phyloP scores from a whole-genome alignment of 1,140 invertebrate genomes.

The Vollenhovia emeryi region DNA sequence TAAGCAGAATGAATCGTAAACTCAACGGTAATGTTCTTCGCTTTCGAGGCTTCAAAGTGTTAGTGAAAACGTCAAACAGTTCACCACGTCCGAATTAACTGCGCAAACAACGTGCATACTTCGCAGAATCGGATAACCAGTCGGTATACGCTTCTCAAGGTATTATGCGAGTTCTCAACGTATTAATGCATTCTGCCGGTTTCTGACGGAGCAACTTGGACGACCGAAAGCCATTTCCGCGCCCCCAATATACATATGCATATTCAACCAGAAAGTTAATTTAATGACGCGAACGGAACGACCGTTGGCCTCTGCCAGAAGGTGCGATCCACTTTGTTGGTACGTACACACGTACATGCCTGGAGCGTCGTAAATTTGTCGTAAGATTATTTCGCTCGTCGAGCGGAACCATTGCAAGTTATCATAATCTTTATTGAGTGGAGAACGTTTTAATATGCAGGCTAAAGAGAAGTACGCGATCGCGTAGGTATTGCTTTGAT shows the following conservation, averaged over 20 bases:
- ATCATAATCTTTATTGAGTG: background rate
- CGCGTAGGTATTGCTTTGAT: background rate
- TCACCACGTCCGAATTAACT: background rate
- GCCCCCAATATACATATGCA: slow-evolving; percentile 17
- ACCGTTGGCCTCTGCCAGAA: slow-evolving; percentile 19
- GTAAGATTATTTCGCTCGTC: background rate
- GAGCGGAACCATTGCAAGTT: background rate
- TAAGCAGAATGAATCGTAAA: background rate
- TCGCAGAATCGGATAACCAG: slow-evolving; percentile 26
- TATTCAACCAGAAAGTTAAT: slow-evolving; percentile 49
- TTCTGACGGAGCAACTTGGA: background rate
- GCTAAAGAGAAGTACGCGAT: background rate
- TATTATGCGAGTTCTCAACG: background rate
- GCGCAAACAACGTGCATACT: background rate
- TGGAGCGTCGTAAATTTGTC: background rate
- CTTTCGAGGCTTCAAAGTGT: background rate
- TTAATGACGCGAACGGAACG: slow-evolving; percentile 27
- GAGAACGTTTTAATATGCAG: background rate
- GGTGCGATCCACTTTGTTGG: slow-evolving; percentile 61
- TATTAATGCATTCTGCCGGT: background rate
- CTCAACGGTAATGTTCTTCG: background rate
- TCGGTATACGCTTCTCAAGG: background rate
- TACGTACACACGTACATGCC: background rate
- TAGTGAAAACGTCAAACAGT: slow-evolving; percentile 22
- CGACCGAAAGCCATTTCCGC: background rate